A percentile compares a stretch with the other conserved stretches of the same genome.
These are phyloP conservation scores for Drosophila borealis DNA, from an alignment of 2,888 invertebrate genomes.

Conservation along the genomic window DNA sequence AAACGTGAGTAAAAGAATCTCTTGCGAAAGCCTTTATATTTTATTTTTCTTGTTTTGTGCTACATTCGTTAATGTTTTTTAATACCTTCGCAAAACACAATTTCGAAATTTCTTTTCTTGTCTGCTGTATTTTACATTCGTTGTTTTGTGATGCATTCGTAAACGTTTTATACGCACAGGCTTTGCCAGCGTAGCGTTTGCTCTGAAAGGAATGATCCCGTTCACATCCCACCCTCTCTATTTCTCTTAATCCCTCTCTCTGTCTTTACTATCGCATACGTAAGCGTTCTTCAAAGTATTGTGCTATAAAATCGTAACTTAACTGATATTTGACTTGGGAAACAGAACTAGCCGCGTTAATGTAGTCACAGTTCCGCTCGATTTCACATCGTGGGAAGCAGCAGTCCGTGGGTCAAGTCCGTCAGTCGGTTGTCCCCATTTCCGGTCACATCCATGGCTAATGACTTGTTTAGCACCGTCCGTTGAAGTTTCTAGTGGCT, in stretches of 20 bases:
- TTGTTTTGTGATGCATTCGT: not conserved
- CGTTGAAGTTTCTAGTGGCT: slow-evolving; percentile 6
- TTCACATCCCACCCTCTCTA: not conserved
- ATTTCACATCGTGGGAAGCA: slow-evolving; percentile 49
- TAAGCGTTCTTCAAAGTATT: no score
- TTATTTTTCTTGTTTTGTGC: no score
- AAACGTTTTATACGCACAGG: not conserved
- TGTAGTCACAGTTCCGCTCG: slow-evolving; percentile 40
- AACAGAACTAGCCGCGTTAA: slow-evolving; percentile 1
- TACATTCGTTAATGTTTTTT: no score
- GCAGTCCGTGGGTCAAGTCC: not conserved
- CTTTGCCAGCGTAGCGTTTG: no score
- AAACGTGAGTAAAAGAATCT: no score
- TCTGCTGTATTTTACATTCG: not conserved
- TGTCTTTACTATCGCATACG: not conserved
- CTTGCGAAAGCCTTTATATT: no score
- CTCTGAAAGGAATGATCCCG: no score
- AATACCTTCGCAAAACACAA: no score
- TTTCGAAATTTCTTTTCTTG: not conserved
- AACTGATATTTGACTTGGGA: no score
- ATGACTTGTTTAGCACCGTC: slow-evolving; percentile 53
- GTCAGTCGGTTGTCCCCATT: slow-evolving; percentile 31
- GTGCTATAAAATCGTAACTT: no score
- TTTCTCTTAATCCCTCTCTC: not conserved
- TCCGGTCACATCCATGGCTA: slow-evolving; percentile 54